Evolutionary conservation across 2,888 invertebrate genomes (phyloP).

Genomic region (Nemoura dubitans): DNA sequence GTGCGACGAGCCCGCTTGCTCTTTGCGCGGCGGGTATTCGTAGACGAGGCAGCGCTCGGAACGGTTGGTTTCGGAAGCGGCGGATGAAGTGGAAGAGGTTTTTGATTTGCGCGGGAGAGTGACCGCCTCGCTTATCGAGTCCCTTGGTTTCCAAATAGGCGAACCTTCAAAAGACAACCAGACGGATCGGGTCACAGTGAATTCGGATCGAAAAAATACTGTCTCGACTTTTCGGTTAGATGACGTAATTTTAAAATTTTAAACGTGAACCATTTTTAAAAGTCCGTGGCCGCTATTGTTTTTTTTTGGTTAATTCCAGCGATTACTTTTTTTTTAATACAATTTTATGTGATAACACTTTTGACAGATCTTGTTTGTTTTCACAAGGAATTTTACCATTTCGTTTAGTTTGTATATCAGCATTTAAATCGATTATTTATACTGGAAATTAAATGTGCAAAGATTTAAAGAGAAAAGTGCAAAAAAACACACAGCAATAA

Average conservation of each 20-base stretch:
- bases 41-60: constrained; percentile 49
- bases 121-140: constrained; percentile 72
- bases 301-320: not conserved
- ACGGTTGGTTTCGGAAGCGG: constrained; percentile 47
- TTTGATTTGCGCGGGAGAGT: constrained; percentile 70
- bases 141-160: constrained; percentile 98
- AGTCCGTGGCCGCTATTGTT: not conserved
- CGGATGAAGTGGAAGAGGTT: constrained; percentile 50
- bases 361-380: not conserved
- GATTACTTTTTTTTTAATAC: not conserved
- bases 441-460: not conserved
- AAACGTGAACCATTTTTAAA: no score
- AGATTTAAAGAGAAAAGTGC: not conserved
- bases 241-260: no score
- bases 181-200: constrained; percentile 59
- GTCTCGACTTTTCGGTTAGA: no score
- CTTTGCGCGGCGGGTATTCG: constrained; percentile 48
- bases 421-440: constrained; percentile 1
- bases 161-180: constrained; percentile 82
- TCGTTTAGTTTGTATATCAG: constrained; percentile 10
- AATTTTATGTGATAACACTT: not conserved
- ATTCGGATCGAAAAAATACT: constrained; percentile 52
- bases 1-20: constrained; percentile 42
- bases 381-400: constrained; percentile 17
- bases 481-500: not conserved